Percentiles rank a stretch among this genome's conserved stretches.
Conservation (phyloP, 1,140 invertebrate genomes). For the Chymomyza costata region DNA sequence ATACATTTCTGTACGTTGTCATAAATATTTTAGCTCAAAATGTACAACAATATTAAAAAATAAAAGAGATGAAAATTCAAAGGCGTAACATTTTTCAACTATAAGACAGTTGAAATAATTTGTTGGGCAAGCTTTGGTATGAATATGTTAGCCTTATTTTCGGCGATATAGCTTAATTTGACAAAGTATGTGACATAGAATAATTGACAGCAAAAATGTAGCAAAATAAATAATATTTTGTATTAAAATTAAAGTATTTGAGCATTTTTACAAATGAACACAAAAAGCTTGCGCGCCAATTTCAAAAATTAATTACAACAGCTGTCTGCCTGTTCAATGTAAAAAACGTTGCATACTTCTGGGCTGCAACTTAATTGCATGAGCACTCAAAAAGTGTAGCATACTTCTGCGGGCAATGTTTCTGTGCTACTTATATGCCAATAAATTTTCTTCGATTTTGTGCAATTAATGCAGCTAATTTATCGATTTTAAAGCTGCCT, state of each 20-base stretch:
- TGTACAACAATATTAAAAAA: not conserved
- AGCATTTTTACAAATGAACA: no score
- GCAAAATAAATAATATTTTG: no score
- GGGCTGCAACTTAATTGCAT: no score
- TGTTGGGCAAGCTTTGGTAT: slow-evolving; percentile 31
- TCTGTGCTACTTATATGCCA: no score
- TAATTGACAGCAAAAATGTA: slow-evolving; percentile 57
- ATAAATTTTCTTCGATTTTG: no score
- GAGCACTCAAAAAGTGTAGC: no score
- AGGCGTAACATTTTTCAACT: slow-evolving; percentile 29
- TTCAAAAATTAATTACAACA: not conserved
- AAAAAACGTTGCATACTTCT: slow-evolving; percentile 43
- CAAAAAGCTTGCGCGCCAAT: no score
- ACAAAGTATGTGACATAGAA: slow-evolving; percentile 55
- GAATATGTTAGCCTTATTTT: slow-evolving; percentile 12
- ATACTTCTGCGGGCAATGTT: slow-evolving; percentile 16
- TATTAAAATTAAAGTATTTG: no score
- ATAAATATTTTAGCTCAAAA: slow-evolving; percentile 51
- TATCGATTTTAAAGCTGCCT: slow-evolving; percentile 2
- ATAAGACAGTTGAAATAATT: slow-evolving; percentile 53
- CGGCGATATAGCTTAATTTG: slow-evolving; percentile 50
- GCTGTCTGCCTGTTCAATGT: slow-evolving; percentile 3
- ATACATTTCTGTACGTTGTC: slow-evolving; percentile 65
- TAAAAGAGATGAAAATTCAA: slow-evolving; percentile 10
- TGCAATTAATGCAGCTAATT: no score